Conservation (phyloP, 1,140 invertebrate genomes). For the Belonocnema kinseyi region DNA sequence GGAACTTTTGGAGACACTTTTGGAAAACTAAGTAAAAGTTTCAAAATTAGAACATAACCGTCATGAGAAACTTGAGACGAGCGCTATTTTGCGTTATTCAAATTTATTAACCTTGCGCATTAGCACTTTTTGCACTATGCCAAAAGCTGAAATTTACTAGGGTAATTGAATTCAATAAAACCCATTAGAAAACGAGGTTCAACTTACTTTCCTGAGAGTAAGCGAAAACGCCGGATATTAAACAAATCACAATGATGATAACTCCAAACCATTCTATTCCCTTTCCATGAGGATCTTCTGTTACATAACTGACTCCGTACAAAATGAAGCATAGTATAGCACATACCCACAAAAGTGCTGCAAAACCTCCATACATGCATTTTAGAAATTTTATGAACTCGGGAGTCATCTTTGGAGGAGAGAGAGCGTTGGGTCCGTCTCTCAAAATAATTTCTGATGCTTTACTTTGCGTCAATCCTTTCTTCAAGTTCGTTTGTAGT, state of each 20-base stretch:
- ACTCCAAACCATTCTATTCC: slow-evolving; percentile 81
- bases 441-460: slow-evolving; percentile 75
- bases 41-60: no score
- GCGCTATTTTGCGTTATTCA: no score
- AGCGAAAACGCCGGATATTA: slow-evolving; percentile 84
- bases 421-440: slow-evolving; percentile 85
- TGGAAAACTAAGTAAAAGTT: no score
- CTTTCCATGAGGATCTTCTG: slow-evolving; percentile 60
- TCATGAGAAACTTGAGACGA: no score
- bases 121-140: no score
- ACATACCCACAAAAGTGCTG: slow-evolving; percentile 82
- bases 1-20: no score
- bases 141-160: no score
- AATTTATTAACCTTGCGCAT: no score
- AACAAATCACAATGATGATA: slow-evolving; percentile 82
- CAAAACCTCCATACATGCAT: slow-evolving; percentile 85
- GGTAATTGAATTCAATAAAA: no score
- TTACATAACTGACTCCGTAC: slow-evolving; percentile 69
- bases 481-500: slow-evolving; percentile 71
- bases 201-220: slow-evolving; percentile 81
- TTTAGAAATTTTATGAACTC: slow-evolving; percentile 82
- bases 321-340: slow-evolving; percentile 82
- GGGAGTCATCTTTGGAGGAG: slow-evolving; percentile 79
- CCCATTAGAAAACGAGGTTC: background rate
- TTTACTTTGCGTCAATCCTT: slow-evolving; percentile 77